phyloP scores from a whole-genome alignment of 1,140 invertebrate species.

The Bombus superbus region DNA sequence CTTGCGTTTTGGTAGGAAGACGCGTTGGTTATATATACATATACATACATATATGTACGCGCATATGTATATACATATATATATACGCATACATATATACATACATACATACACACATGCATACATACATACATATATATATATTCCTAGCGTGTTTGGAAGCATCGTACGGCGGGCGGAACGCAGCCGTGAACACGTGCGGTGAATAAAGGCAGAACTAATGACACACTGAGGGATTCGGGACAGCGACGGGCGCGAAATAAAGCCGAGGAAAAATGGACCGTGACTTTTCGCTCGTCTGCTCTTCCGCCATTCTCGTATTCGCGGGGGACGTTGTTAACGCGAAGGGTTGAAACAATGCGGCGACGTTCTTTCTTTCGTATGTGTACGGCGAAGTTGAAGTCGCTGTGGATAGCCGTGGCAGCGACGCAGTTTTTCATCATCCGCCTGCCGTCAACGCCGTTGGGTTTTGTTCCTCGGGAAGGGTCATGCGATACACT shows the following conservation, averaged over 20 bases:
- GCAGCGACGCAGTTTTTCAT: neutral
- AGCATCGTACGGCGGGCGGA: neutral
- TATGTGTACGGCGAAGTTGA: slow-evolving; percentile 1
- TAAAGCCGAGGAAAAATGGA: slow-evolving; percentile 50
- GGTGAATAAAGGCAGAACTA: slow-evolving; percentile 63
- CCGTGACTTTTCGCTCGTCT: slow-evolving; percentile 22
- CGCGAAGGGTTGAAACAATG: slow-evolving; percentile 36
- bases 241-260: slow-evolving; percentile 44
- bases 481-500: neutral
- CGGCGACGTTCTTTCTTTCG: neutral
- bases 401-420: neutral
- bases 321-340: slow-evolving; percentile 46
- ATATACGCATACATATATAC: too few species aligned
- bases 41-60: too few species aligned
- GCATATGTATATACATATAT: too few species aligned
- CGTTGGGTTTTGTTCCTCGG: neutral
- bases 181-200: slow-evolving; percentile 28
- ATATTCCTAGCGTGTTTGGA: neutral
- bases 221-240: slow-evolving; percentile 62
- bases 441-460: neutral
- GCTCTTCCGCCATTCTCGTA: slow-evolving; percentile 16
- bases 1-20: too few species aligned
- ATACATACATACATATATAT: too few species aligned
- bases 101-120: too few species aligned
- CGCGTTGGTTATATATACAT: too few species aligned